These are phyloP conservation scores for Scaptomyza hsui DNA, from an alignment of 1,140 invertebrate genomes.

Conservation along the genomic window DNA sequence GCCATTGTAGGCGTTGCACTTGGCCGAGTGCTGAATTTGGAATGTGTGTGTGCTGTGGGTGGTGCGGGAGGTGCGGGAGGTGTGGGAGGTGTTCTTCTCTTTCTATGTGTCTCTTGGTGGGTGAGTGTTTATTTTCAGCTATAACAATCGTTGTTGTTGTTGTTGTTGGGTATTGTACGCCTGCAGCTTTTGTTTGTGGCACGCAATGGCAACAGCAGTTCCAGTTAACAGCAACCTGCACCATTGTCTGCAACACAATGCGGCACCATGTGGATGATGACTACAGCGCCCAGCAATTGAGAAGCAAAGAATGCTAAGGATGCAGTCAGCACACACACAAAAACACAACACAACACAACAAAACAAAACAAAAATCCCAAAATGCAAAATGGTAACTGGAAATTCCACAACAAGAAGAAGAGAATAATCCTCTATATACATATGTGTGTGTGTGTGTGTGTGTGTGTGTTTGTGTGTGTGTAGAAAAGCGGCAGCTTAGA, in stretches of 20 bases:
- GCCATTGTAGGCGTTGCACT: slow-evolving; percentile 34
- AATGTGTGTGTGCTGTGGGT: slow-evolving; percentile 14
- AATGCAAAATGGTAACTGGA: slow-evolving; percentile 4
- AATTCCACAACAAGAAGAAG: slow-evolving; percentile 1
- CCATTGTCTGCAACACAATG: slow-evolving; percentile 68
- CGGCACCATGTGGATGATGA: slow-evolving; percentile 28
- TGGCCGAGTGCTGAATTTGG: slow-evolving; percentile 29
- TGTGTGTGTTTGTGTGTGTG: neutral
- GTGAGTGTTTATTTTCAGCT: slow-evolving; percentile 61
- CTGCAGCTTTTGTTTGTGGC: slow-evolving; percentile 70
- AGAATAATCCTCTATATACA: too few relatives aligned
- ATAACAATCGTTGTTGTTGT: slow-evolving; percentile 37
- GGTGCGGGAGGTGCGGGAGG: slow-evolving; percentile 30
- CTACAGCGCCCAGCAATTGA: slow-evolving; percentile 12
- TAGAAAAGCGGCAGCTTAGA: neutral
- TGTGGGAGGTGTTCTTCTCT: slow-evolving; percentile 35
- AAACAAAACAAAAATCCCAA: slow-evolving; percentile 5
- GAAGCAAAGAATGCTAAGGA: neutral
- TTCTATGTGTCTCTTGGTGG: slow-evolving; percentile 29
- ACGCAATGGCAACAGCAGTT: slow-evolving; percentile 53
- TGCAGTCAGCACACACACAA: slow-evolving; percentile 1
- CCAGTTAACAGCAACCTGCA: slow-evolving; percentile 31
- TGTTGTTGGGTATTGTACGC: slow-evolving; percentile 51
- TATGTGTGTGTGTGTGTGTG: too few relatives aligned
- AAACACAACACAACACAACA: neutral